These are phyloP conservation scores for Xestia rhomboidea DNA, from an alignment of 2,888 invertebrate genomes.

Conservation along the genomic window DNA sequence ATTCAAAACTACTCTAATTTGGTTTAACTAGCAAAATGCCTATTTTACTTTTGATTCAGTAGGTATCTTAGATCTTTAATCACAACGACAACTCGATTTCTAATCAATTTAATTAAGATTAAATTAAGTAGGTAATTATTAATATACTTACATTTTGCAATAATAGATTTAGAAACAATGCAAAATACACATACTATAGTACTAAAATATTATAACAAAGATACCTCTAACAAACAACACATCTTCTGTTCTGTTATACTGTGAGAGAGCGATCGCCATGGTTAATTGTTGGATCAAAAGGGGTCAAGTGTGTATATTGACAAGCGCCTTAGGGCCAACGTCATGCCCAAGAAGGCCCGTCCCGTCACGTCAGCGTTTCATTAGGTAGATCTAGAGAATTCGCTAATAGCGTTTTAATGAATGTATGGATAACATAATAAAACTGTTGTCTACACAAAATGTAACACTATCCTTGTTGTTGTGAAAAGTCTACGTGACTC, in stretches of 20 bases:
- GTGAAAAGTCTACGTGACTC: slow-evolving; percentile 33
- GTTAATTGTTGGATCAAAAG: slow-evolving; percentile 90
- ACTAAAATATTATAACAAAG: slow-evolving; percentile 32
- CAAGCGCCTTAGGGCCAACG: slow-evolving; percentile 89
- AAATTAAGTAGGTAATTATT: not conserved
- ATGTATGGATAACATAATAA: slow-evolving; percentile 26
- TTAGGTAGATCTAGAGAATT: slow-evolving; percentile 54
- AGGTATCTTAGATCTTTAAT: not conserved
- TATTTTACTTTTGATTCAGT: not conserved
- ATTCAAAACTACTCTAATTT: not conserved
- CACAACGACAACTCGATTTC: not conserved
- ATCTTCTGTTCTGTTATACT: slow-evolving; percentile 56
- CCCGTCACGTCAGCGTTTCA: slow-evolving; percentile 62
- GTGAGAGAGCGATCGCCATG: slow-evolving; percentile 80
- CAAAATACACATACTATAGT: not conserved
- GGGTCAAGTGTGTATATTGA: slow-evolving; percentile 90
- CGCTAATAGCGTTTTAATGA: slow-evolving; percentile 58
- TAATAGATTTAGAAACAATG: not conserved
- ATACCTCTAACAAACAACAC: slow-evolving; percentile 49
- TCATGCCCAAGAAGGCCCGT: slow-evolving; percentile 80
- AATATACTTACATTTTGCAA: not conserved
- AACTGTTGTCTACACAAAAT: slow-evolving; percentile 37
- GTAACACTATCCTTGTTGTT: slow-evolving; percentile 32
- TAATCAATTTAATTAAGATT: not conserved
- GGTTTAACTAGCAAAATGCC: no score